phyloP scores from a whole-genome alignment of 2,888 invertebrate genomes.

The Glomeris marginata region DNA sequence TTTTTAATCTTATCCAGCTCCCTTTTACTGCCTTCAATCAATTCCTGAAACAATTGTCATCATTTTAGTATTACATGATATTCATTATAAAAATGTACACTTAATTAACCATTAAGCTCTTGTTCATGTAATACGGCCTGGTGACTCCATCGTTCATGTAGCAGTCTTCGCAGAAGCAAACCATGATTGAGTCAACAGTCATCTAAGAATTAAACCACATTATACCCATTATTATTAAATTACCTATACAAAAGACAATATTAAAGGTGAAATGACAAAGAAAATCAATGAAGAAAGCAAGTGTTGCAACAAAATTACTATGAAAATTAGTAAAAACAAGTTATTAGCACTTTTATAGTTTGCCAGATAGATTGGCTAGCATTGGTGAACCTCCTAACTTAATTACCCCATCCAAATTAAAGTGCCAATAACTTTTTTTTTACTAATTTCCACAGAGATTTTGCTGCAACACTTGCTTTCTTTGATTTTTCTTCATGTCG shows the following conservation, averaged over 20 bases:
- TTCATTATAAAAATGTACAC: background rate
- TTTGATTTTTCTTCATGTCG: background rate
- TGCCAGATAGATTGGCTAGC: too few relatives aligned
- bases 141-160: conserved; percentile 45
- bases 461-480: too few relatives aligned
- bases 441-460: too few relatives aligned
- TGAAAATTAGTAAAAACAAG: background rate
- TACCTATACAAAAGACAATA: too few relatives aligned
- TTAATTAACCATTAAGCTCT: conserved; percentile 41
- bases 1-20: conserved; percentile 2
- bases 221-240: too few relatives aligned
- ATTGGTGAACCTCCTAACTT: too few relatives aligned
- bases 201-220: too few relatives aligned
- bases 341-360: background rate
- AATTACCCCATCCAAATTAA: too few relatives aligned
- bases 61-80: too few relatives aligned
- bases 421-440: too few relatives aligned
- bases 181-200: conserved; percentile 50
- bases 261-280: too few relatives aligned
- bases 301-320: background rate
- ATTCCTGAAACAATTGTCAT: conserved; percentile 5
- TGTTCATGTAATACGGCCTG: conserved; percentile 48
- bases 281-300: too few relatives aligned
- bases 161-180: conserved; percentile 54
- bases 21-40: conserved; percentile 1